Evolutionary conservation across 1,140 invertebrate genomes (phyloP).

Genomic region (Caerostris darwini): DNA sequence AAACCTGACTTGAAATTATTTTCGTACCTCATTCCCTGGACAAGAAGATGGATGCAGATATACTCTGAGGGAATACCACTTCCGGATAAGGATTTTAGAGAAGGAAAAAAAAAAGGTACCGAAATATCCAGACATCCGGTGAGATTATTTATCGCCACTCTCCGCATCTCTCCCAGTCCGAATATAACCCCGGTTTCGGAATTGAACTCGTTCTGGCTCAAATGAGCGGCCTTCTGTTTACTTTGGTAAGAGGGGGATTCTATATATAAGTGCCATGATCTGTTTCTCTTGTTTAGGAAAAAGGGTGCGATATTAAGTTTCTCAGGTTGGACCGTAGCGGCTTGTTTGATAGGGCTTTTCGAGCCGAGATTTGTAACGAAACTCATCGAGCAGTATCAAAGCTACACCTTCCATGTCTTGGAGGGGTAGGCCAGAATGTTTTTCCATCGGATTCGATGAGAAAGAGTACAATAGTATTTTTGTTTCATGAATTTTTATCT

Average conservation of each 20-base stretch:
- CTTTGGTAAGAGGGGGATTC: not conserved
- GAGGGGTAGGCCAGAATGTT: too few relatives aligned
- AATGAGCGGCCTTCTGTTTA: constrained; percentile 5
- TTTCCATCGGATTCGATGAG: too few relatives aligned
- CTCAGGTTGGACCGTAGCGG: too few relatives aligned
- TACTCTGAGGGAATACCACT: not conserved
- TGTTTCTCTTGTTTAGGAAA: too few relatives aligned
- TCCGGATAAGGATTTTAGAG: not conserved
- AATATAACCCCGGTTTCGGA: not conserved
- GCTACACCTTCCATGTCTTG: too few relatives aligned
- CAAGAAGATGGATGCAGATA: not conserved
- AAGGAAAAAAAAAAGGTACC: not conserved
- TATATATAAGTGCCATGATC: not conserved
- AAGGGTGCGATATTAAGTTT: too few relatives aligned
- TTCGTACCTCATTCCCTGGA: not conserved
- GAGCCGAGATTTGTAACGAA: too few relatives aligned
- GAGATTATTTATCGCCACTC: not conserved
- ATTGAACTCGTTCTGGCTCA: constrained; percentile 4
- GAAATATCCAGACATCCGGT: constrained; percentile 28
- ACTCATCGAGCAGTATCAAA: too few relatives aligned
- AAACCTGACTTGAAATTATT: not conserved
- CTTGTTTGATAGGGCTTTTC: too few relatives aligned
- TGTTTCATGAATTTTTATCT: too few relatives aligned
- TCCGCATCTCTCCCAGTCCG: not conserved
- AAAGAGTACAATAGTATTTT: too few relatives aligned